A percentile compares a stretch with the other conserved stretches of the same genome.
Evolutionary conservation across 2,797 vertebrate species (phyloP).

Genomic region (Lophura swinhoii): DNA sequence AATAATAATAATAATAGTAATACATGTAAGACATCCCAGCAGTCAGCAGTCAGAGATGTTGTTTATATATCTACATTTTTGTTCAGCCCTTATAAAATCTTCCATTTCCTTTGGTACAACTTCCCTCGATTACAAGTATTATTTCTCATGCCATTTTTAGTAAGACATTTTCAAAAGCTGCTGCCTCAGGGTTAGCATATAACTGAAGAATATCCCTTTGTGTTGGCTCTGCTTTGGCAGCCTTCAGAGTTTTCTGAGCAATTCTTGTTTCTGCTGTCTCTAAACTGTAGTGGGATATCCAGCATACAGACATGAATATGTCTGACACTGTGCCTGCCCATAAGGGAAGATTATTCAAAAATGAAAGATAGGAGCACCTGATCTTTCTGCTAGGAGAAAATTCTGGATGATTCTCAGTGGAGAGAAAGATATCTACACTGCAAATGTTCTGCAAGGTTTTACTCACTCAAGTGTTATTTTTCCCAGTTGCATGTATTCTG

Average conservation of each 20-base stretch:
- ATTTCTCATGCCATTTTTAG: constrained; percentile 47
- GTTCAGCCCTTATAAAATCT: constrained; percentile 8
- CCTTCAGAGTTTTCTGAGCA: constrained; percentile 25
- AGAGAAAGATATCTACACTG: not conserved
- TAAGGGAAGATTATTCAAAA: not conserved
- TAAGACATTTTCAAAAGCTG: constrained; percentile 21
- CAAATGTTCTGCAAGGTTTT: constrained; percentile 9
- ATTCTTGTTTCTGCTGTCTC: constrained; percentile 34
- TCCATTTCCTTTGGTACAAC: constrained; percentile 19
- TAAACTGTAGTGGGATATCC: not conserved
- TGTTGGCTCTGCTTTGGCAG: constrained; percentile 14
- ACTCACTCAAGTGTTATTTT: not conserved
- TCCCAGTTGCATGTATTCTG: not conserved
- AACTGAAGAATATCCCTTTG: constrained; percentile 20
- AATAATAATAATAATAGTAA: not conserved
- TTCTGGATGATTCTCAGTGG: not conserved
- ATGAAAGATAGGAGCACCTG: not conserved
- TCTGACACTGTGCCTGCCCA: constrained; percentile 2
- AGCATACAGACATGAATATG: not conserved
- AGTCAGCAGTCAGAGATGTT: constrained; percentile 1
- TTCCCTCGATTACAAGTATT: not conserved
- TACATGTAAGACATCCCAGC: not conserved
- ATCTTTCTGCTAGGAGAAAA: not conserved
- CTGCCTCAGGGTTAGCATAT: constrained; percentile 25
- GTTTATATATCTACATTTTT: not conserved